phyloP scores from a whole-genome alignment of 2,113 vertebrate genomes.

The Chloropsis cyanopogon region DNA sequence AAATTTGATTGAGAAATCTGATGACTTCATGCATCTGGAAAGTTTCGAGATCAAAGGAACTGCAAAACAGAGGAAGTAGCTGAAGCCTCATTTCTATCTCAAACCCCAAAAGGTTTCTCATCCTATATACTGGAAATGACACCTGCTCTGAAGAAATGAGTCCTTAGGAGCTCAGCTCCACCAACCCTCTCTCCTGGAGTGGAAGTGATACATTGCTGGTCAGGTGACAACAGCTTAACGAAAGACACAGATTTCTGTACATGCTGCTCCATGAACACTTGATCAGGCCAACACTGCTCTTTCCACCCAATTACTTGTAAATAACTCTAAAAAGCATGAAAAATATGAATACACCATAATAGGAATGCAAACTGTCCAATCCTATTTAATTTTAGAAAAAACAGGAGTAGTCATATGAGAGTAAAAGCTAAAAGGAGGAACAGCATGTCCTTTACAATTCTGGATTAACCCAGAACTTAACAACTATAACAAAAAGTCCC shows the following conservation, averaged over 20 bases:
- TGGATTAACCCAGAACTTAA: background rate
- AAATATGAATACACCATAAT: background rate
- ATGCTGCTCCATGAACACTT: background rate
- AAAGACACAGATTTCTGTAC: background rate
- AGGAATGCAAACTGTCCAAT: background rate
- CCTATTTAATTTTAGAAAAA: background rate
- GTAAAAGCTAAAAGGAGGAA: background rate
- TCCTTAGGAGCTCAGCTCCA: background rate
- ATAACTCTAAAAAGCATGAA: background rate
- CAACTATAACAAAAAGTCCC: background rate
- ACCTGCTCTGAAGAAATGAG: background rate
- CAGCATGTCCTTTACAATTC: background rate
- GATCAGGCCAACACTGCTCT: background rate
- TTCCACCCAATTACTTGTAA: background rate
- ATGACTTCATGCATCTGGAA: background rate
- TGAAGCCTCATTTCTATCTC: background rate
- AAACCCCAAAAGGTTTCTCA: background rate
- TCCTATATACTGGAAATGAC: background rate
- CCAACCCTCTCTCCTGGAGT: background rate
- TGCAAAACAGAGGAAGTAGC: background rate
- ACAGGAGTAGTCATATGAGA: background rate
- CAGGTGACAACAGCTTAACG: background rate
- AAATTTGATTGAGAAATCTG: background rate
- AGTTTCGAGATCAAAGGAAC: background rate
- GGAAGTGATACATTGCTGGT: background rate